Base-by-base conservation (phyloP, 2,113 vertebrate genomes). In the Aix galericulata region DNA sequence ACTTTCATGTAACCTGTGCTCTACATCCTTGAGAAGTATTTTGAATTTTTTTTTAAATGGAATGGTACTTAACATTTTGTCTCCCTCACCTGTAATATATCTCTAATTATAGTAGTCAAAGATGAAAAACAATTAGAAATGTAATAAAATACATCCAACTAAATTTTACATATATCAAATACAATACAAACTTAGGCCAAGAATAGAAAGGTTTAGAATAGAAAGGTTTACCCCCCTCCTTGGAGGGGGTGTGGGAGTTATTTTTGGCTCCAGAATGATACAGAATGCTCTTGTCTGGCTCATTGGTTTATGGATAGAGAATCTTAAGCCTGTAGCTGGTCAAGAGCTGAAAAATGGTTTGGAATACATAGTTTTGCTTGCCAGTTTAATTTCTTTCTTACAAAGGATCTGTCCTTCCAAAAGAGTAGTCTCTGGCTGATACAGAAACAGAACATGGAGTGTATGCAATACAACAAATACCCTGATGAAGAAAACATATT, bases 341-440 rank as follows among this genome's bases (percentile, higher is more conserved):
- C 71, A 93, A 78, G 27, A 73, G 53, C 38, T 86, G 62, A 94
- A 94, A 89, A 92, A 80, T 63, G 3, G 67, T 76, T 80, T 48
- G 22, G 60, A 86, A 77, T 80, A 69, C 46, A 27, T 38, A 63
- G 22, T 55, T 90, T 88, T 83, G 9, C 73, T 90, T 89, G 31
- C 71, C 59, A 36, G 74, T 93, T 95, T 89, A 82, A 89, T 94
- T 92, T 95, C 60, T 86, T 91, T 71, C 60, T 94, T 81, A 56
- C 8, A 87, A 89, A 93, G 21, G 13, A 77, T 95, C 62, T 86
- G 42, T 55, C 76, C 60, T 91, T 91, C 52, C 44, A 59, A 59
- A 91, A 44, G 63, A 86, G 27, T 17, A 56, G 29, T 94, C 78
- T 71, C 79, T 88, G n/a, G 72, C 60, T 94, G 63, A 91, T 34